Base-by-base conservation (phyloP, 2,797 vertebrate genomes). In the Cossypha dichroa region DNA sequence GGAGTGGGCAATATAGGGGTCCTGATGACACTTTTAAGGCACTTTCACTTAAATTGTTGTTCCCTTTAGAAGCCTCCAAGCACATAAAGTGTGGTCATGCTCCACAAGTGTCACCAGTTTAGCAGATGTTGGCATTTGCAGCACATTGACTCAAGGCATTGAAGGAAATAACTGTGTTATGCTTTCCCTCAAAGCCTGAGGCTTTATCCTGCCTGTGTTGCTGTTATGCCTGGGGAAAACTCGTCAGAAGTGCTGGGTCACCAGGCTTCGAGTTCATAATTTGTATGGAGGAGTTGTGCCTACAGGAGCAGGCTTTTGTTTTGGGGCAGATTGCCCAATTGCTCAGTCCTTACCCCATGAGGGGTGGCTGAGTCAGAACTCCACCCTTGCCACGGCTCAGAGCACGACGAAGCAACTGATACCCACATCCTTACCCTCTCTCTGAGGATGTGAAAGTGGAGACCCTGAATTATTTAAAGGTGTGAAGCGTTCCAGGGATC, bases 331-430 rank as follows among this genome's bases (percentile, higher is more conserved):
- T 26, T 23, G 20, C 38, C 40, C 11, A 16, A 21, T 36, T 56
- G 34, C 25, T 60, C 8, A 5, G 9, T 26, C 72, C 29, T 68
- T 36, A 46, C 17, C 23, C 14, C 15, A 4, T 3, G 6, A 13
- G 16, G 48, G 4, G 29, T 5, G 41, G 5, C 59, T 3, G 4
- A 17, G 23, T 36, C 28, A 33, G 6, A 28, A 16, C 46, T 49
- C 17, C 1, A 2, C 0, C 2, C 2, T 34, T 58, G 26, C 64
- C 29, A 1, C 56, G 59, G 1, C 4, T 73, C 68, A 38, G 1
- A 7, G 68, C 20, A 38, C 17, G 10, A 10, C 2, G 49, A 79
- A 62, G 20, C 34, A 82, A 40, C 31, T 1, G 56, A 60, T 72
- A 85, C 0, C 43, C 15, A 1, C 5, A 23, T 1, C 22, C 15